Percentiles rank a stretch among this genome's conserved stretches.
phyloP scores from a whole-genome alignment of 1,140 invertebrate species.

The Plodia interpunctella region DNA sequence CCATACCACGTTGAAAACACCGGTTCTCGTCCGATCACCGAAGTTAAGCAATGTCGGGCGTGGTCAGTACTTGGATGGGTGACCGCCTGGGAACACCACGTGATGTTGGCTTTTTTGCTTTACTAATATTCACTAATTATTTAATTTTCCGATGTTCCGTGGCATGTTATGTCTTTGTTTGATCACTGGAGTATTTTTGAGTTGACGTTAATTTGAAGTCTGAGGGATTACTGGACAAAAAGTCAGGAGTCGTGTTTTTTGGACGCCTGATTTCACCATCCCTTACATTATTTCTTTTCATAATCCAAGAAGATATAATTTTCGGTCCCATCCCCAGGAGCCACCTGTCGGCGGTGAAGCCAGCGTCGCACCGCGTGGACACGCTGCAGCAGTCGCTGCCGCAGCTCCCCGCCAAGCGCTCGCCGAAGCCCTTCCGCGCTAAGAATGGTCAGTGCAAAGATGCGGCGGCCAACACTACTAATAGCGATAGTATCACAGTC shows the following conservation, averaged over 20 bases:
- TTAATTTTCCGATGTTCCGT: too few species aligned
- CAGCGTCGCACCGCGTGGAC: constrained; percentile 66
- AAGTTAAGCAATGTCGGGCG: constrained; percentile 42
- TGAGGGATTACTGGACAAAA: too few species aligned
- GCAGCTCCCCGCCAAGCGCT: constrained; percentile 28
- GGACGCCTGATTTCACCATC: too few species aligned
- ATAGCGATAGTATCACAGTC: neutral
- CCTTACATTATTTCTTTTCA: too few species aligned
- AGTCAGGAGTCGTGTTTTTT: too few species aligned
- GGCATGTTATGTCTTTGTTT: too few species aligned
- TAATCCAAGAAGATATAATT: too few species aligned
- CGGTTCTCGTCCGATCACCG: constrained; percentile 47
- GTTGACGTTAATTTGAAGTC: too few species aligned
- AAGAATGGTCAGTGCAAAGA: constrained; percentile 31
- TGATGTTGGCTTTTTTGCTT: constrained; percentile 19
- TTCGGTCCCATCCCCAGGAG: constrained; percentile 27
- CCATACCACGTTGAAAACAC: constrained; percentile 47
- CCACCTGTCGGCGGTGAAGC: constrained; percentile 45
- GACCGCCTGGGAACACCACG: constrained; percentile 23
- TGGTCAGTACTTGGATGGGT: constrained; percentile 23
- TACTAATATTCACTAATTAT: too few species aligned
- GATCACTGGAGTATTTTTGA: too few species aligned
- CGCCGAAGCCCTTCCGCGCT: constrained; percentile 21
- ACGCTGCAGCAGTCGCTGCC: constrained; percentile 51
- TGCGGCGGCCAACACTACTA: neutral